Conservation (phyloP, 2,113 vertebrate species). For the Rattus norvegicus region DNA sequence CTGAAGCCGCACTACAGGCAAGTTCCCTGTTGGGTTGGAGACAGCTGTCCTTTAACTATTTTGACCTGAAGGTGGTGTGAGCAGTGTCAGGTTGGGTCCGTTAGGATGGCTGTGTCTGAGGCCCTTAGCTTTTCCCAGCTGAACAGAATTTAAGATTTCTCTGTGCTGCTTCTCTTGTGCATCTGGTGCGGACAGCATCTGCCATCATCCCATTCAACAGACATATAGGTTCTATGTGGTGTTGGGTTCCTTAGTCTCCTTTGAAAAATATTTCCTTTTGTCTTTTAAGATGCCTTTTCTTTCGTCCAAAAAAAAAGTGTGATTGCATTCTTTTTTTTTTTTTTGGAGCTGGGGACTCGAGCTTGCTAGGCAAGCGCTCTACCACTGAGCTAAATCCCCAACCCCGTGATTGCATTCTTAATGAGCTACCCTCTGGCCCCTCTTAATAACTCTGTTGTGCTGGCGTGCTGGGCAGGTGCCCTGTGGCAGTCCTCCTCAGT, state of each 20-base stretch:
- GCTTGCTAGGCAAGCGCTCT: too few species aligned
- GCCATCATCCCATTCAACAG: neutral
- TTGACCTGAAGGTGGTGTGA: neutral
- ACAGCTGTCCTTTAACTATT: neutral
- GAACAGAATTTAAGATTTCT: neutral
- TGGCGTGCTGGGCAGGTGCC: too few species aligned
- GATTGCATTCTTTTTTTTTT: neutral
- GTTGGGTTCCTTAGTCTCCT: neutral
- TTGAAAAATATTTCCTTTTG: neutral
- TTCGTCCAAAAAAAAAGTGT: neutral
- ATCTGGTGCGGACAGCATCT: neutral
- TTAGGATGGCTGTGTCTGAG: neutral
- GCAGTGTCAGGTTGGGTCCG: neutral
- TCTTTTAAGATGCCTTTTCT: constrained; percentile 14
- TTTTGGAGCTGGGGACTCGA: too few species aligned
- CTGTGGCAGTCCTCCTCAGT: neutral
- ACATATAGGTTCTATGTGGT: neutral
- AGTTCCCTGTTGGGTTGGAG: neutral
- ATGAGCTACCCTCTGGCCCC: too few species aligned
- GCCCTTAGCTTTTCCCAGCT: neutral
- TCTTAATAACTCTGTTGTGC: neutral
- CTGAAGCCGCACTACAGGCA: neutral
- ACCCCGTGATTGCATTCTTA: neutral
- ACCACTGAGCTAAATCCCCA: too few species aligned
- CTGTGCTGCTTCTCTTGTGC: too few species aligned